Percentiles rank a stretch among this genome's conserved stretches.
Evolutionary conservation across 2,113 vertebrate species (phyloP).

Genomic region (Centrocercus urophasianus): DNA sequence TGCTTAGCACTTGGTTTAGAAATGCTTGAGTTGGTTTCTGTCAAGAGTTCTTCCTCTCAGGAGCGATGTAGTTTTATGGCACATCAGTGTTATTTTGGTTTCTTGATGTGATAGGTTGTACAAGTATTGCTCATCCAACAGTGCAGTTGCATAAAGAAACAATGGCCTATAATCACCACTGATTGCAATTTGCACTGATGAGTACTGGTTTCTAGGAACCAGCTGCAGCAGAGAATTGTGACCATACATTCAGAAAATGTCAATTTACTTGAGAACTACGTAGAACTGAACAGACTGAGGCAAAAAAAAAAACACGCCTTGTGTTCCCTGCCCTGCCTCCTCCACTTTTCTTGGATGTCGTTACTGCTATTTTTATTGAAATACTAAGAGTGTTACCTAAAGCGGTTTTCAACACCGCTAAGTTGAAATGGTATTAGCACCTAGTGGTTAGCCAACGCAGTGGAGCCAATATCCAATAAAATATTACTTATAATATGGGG

Average conservation of each 20-base stretch:
- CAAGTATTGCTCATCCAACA: neutral
- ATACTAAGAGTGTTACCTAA: slow-evolving; percentile 6
- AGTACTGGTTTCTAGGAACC: slow-evolving; percentile 30
- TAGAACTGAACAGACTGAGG: neutral
- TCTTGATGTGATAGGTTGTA: neutral
- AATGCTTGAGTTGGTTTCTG: neutral
- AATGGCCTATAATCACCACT: neutral
- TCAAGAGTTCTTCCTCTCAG: neutral
- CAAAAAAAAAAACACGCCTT: neutral
- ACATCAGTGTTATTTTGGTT: neutral
- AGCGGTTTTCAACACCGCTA: neutral
- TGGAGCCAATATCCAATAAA: neutral
- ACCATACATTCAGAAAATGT: slow-evolving; percentile 11
- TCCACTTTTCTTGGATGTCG: slow-evolving; percentile 27
- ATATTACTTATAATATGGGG: neutral
- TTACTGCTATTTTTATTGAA: slow-evolving; percentile 20
- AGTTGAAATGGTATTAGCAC: slow-evolving; percentile 28
- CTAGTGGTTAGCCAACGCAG: neutral
- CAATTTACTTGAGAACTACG: neutral
- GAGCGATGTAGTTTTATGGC: neutral
- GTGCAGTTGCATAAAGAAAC: neutral
- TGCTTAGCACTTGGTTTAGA: neutral
- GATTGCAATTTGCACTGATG: neutral
- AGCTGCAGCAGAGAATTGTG: neutral
- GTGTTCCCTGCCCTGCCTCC: neutral